Evolutionary conservation across 2,888 invertebrate genomes (phyloP).

Genomic region (Synergus umbraculus): DNA sequence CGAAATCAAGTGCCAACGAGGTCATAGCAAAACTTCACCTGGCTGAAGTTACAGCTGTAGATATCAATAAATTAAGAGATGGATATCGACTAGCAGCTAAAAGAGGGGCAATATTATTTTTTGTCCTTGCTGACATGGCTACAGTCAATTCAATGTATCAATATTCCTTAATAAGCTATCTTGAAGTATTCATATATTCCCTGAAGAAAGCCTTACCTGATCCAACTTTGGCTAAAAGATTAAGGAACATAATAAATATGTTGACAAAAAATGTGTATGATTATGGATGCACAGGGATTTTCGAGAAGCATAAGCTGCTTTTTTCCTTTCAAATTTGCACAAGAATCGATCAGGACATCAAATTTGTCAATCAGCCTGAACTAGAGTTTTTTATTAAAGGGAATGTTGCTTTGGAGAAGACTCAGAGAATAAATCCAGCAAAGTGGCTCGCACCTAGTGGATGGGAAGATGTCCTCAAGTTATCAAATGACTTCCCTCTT

Average conservation of each 20-base stretch:
- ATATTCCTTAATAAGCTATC: constrained; percentile 90
- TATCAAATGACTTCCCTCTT: constrained; percentile 84
- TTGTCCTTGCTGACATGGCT: constrained; percentile 94
- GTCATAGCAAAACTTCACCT: constrained; percentile 87
- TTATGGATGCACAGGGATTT: constrained; percentile 95
- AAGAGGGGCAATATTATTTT: constrained; percentile 93
- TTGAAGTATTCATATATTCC: constrained; percentile 90
- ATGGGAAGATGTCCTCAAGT: constrained; percentile 91
- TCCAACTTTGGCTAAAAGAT: constrained; percentile 84
- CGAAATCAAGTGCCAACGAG: constrained; percentile 91
- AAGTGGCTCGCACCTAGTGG: constrained; percentile 86
- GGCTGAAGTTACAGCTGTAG: constrained; percentile 86
- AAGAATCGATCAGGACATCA: constrained; percentile 87
- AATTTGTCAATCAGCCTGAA: constrained; percentile 83
- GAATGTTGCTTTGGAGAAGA: constrained; percentile 87
- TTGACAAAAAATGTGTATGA: constrained; percentile 93
- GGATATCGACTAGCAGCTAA: constrained; percentile 92
- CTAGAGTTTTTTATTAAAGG: constrained; percentile 96
- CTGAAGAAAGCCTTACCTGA: constrained; percentile 91
- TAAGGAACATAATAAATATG: constrained; percentile 89
- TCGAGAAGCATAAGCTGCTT: constrained; percentile 93
- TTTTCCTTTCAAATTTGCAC: constrained; percentile 95
- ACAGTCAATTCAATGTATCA: constrained; percentile 95
- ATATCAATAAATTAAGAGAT: constrained; percentile 90
- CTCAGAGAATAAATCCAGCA: constrained; percentile 82